Conservation (phyloP, 2,113 vertebrate species). For the Nerophis lumbriciformis region DNA sequence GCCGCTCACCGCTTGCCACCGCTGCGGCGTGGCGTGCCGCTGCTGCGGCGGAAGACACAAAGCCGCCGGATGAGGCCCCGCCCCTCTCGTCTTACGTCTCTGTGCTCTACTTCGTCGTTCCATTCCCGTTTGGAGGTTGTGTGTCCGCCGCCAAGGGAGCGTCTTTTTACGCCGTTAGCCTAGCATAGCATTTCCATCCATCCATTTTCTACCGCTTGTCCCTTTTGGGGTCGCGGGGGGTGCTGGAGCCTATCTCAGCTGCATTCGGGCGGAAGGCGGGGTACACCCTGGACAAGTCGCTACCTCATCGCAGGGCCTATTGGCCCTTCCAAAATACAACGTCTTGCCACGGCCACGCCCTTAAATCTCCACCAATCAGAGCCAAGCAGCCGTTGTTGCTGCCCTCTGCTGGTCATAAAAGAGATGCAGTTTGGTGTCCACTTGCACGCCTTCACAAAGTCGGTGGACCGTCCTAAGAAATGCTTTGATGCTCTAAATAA, state of each 20-base stretch:
- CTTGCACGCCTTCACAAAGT: too few species aligned
- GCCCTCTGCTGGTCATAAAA: background rate
- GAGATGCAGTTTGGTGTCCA: background rate
- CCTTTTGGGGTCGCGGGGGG: too few species aligned
- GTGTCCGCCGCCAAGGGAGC: too few species aligned
- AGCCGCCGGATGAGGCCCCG: slow-evolving; percentile 77
- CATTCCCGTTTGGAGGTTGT: background rate
- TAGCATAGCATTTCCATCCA: background rate
- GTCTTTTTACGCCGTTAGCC: background rate
- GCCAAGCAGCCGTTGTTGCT: background rate
- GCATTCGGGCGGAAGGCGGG: too few species aligned
- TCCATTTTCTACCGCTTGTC: too few species aligned
- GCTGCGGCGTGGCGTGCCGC: slow-evolving; percentile 85
- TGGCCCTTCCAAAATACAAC: too few species aligned
- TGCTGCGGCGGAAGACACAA: slow-evolving; percentile 96
- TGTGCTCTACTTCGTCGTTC: slow-evolving; percentile 5
- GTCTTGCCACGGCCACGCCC: background rate
- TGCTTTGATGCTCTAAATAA: too few species aligned
- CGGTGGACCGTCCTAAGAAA: too few species aligned
- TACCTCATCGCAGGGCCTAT: too few species aligned
- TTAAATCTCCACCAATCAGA: background rate
- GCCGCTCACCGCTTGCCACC: slow-evolving; percentile 89
- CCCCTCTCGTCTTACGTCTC: slow-evolving; percentile 6
- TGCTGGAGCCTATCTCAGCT: too few species aligned
- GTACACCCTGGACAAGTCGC: too few species aligned